These are phyloP conservation scores for Pandemis heparana DNA, from an alignment of 2,888 invertebrate species.

Conservation along the genomic window DNA sequence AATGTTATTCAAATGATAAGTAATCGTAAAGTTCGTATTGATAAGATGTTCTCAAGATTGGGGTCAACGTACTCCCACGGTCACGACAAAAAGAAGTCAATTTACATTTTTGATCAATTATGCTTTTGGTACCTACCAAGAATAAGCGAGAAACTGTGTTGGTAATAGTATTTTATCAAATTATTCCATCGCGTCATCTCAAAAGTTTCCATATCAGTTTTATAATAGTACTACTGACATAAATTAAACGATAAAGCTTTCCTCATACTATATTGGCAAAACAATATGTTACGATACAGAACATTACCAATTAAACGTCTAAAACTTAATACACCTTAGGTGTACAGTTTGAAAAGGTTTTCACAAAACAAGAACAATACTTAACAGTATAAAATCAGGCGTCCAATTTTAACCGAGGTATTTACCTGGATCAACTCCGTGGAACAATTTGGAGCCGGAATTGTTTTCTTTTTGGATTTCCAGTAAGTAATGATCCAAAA, in stretches of 20 bases:
- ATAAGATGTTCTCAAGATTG: slow-evolving; percentile 17
- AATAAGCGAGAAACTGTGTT: background rate
- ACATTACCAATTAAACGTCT: too few relatives aligned
- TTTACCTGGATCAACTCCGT: slow-evolving; percentile 52
- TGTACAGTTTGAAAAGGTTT: too few relatives aligned
- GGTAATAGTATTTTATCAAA: background rate
- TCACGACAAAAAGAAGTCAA: background rate
- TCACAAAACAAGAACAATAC: too few relatives aligned
- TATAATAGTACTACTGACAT: background rate
- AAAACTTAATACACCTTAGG: too few relatives aligned
- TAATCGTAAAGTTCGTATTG: slow-evolving; percentile 22
- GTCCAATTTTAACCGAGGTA: slow-evolving; percentile 1
- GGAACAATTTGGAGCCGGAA: slow-evolving; percentile 48
- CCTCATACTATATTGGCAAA: background rate
- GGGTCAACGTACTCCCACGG: slow-evolving; percentile 20
- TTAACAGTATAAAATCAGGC: too few relatives aligned
- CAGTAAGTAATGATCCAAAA: slow-evolving; percentile 60
- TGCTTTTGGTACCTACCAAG: background rate
- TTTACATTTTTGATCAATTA: slow-evolving; percentile 1
- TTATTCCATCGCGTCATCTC: slow-evolving; percentile 1
- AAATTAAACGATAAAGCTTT: background rate
- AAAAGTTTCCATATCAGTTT: slow-evolving; percentile 5
- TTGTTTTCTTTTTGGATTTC: slow-evolving; percentile 46
- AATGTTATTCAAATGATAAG: slow-evolving; percentile 16
- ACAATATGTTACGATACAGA: slow-evolving; percentile 8